phyloP scores from a whole-genome alignment of 2,797 vertebrate genomes.

The Argya squamiceps region DNA sequence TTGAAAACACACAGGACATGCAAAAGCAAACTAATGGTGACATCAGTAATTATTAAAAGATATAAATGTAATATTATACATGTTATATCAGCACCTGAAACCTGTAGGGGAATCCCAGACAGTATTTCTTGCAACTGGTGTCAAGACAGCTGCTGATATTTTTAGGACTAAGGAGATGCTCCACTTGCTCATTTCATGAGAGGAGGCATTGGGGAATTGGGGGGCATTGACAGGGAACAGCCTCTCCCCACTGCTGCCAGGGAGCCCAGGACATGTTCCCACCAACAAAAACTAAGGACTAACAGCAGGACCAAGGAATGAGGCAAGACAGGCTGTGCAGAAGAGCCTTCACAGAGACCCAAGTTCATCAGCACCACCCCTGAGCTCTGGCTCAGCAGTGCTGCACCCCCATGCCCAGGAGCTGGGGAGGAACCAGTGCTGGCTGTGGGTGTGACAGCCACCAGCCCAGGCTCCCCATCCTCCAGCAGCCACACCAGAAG shows the following conservation, averaged over 20 bases:
- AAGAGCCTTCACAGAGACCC: not conserved
- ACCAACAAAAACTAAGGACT: not conserved
- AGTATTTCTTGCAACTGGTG: not conserved
- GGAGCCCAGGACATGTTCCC: not conserved
- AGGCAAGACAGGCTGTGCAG: not conserved
- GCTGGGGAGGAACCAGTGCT: not conserved
- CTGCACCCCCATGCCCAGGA: fast-evolving
- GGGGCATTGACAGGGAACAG: not conserved
- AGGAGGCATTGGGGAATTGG: not conserved
- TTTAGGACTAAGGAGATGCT: not conserved
- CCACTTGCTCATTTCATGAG: not conserved
- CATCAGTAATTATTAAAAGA: not conserved
- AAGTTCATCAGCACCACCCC: fast-evolving
- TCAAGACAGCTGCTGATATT: not conserved
- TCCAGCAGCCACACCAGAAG: not conserved
- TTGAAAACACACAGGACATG: not conserved
- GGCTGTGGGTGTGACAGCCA: not conserved
- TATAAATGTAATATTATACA: not conserved
- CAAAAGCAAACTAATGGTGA: not conserved
- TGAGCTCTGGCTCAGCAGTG: fast-evolving
- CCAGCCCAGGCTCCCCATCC: not conserved
- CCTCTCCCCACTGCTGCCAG: not conserved
- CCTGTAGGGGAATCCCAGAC: not conserved
- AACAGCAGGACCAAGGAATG: not conserved
- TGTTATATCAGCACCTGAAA: not conserved